Base-by-base conservation (phyloP, 1,140 invertebrate genomes). In the Drosophila novamexicana region DNA sequence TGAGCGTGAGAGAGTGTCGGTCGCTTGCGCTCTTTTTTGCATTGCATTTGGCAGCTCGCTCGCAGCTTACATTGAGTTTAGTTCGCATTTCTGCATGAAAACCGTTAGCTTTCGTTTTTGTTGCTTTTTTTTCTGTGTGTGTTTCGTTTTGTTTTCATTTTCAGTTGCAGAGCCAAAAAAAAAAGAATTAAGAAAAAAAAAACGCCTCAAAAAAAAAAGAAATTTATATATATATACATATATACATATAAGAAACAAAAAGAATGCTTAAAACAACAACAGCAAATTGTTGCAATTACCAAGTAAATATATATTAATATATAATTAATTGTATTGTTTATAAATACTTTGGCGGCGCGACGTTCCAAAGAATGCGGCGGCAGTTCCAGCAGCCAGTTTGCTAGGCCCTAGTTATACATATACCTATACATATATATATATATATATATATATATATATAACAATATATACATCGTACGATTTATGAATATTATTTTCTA, bases 291-390 rank as follows among this genome's bases (percentile, higher is more conserved):
- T 66, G 42, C 53, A 57, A 64, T 56, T 56, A 56, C 37, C 44
- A 65, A 70, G 50, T 70, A 49, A 70, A 58, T 58, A 18, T 58
- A 18, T 18, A 49, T 50, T 40, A 34, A 67, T 40, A 58, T 57
- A 34, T 66, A 66, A 72, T 58, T 29, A 71, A 70, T 61, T 81
- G 52, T 75, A 64, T 81, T 78, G 63, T 76, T 79, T 79, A 29
- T 29, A 54, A 59, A 47, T 57, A 62, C 63, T 73, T 73, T 73
- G 65, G 66, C 56, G 50, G 57, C 50, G 66, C 57, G 22, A 61
- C 40, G 70, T 74, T 74, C 71, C 71, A 74, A 74, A 74, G 71
- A 74, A 74, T 59, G 62, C 50, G 59, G 61, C 59, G 50, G 37
- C 39, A 44, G 42, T n/a, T 62, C 32, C 29, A 49, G 47, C 36